phyloP scores from a whole-genome alignment of 2,888 invertebrate species.

The Melieria omissa region DNA sequence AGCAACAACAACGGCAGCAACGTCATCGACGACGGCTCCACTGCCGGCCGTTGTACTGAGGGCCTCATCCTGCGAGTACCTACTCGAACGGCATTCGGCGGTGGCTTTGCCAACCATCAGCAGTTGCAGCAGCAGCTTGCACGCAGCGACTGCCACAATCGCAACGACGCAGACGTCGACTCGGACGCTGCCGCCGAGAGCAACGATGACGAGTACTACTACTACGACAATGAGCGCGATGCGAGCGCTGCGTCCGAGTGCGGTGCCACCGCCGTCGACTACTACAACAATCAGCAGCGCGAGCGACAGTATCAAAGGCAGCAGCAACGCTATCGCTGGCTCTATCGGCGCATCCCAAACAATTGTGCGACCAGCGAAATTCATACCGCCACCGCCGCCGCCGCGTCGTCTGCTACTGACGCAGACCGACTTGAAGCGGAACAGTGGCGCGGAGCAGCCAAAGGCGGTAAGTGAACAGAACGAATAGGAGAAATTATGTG shows the following conservation, averaged over 20 bases:
- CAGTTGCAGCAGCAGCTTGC: constrained; percentile 38
- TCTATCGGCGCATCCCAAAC: constrained; percentile 44
- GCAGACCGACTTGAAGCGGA: constrained; percentile 60
- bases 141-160: constrained; percentile 33
- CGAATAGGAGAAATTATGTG: too few species aligned
- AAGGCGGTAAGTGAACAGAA: constrained; percentile 48
- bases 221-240: constrained; percentile 57
- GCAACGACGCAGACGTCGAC: constrained; percentile 17
- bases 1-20: constrained; percentile 33
- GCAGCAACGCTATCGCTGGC: constrained; percentile 62
- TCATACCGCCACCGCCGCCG: constrained; percentile 61
- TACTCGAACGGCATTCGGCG: constrained; percentile 58
- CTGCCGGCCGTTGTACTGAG: constrained; percentile 46
- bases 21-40: constrained; percentile 23
- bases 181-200: constrained; percentile 47
- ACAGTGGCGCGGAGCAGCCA: constrained; percentile 46
- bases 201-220: constrained; percentile 64
- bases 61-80: constrained; percentile 64
- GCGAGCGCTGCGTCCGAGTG: constrained; percentile 64
- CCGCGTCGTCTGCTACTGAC: constrained; percentile 65
- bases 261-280: constrained; percentile 69
- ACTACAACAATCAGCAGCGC: constrained; percentile 71
- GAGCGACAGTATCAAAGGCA: constrained; percentile 72
- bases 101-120: constrained; percentile 37
- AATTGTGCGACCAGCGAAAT: constrained; percentile 53